phyloP scores from a whole-genome alignment of 2,797 vertebrate species.

The Falco rusticolus region DNA sequence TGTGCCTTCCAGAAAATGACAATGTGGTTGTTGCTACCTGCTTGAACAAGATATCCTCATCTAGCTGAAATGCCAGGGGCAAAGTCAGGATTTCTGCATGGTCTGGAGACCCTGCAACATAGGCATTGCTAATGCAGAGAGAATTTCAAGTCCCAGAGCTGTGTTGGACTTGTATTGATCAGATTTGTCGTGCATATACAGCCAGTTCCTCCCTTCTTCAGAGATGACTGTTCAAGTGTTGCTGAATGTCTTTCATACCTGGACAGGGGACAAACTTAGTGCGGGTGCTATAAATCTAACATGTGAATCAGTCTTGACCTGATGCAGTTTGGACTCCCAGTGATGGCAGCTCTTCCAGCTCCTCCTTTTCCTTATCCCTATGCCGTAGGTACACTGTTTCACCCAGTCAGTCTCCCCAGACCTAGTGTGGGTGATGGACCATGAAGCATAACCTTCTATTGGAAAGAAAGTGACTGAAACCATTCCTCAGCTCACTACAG shows the following conservation, averaged over 20 bases:
- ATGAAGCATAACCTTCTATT: fast-evolving
- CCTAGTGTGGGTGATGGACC: background rate
- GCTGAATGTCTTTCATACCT: background rate
- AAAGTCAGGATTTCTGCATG: background rate
- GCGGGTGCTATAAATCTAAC: background rate
- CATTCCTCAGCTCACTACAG: background rate
- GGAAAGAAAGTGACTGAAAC: background rate
- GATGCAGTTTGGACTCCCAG: background rate
- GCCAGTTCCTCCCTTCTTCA: background rate
- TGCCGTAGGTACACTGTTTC: background rate
- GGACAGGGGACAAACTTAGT: background rate
- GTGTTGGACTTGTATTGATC: background rate
- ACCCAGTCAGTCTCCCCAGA: background rate
- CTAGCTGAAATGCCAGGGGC: background rate
- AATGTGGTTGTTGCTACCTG: background rate
- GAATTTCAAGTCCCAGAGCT: background rate
- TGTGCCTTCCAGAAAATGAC: background rate
- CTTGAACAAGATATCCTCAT: background rate
- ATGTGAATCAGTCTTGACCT: background rate
- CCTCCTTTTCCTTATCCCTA: background rate
- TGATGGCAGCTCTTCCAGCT: background rate
- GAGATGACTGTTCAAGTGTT: background rate
- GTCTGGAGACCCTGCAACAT: background rate
- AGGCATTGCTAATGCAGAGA: background rate
- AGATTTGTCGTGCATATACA: background rate